Conservation (phyloP, 2,113 vertebrate genomes). For the Periophthalmus modestus region DNA sequence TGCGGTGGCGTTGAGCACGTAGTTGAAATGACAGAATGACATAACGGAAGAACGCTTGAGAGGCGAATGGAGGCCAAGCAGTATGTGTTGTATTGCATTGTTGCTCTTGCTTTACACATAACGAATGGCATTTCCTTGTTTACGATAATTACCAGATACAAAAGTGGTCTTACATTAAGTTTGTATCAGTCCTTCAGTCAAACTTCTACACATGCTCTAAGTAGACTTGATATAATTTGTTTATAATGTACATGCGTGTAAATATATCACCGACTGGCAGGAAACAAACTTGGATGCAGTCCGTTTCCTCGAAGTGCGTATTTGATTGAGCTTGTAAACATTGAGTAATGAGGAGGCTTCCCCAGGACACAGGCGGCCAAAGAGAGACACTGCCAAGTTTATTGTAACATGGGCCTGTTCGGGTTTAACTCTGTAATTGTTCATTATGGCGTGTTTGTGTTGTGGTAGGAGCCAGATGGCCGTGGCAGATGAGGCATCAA, state of each 20-base stretch:
- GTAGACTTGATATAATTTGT: not conserved
- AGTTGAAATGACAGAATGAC: not conserved
- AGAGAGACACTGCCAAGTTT: not conserved
- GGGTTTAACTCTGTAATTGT: conserved; percentile 10
- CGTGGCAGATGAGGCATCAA: conserved; percentile 12
- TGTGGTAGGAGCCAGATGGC: conserved; percentile 8
- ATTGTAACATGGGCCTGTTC: conserved; percentile 11
- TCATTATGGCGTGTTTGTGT: conserved; percentile 12
- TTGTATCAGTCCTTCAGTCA: not conserved
- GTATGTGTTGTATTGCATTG: not conserved
- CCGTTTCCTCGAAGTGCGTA: not conserved
- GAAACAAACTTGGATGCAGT: conserved; percentile 3
- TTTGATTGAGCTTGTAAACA: conserved; percentile 13
- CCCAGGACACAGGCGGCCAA: conserved; percentile 5
- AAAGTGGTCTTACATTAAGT: not conserved
- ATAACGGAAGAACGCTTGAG: not conserved
- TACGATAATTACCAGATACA: not conserved
- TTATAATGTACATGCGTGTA: conserved; percentile 3
- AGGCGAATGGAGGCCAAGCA: not conserved
- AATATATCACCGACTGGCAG: conserved; percentile 6
- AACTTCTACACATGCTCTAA: not conserved
- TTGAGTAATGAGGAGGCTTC: conserved; percentile 13
- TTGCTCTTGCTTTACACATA: not conserved
- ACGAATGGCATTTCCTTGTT: not conserved
- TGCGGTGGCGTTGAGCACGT: not conserved